Base-by-base conservation (phyloP, 2,113 vertebrate species). In the Onychostruthus taczanowskii region DNA sequence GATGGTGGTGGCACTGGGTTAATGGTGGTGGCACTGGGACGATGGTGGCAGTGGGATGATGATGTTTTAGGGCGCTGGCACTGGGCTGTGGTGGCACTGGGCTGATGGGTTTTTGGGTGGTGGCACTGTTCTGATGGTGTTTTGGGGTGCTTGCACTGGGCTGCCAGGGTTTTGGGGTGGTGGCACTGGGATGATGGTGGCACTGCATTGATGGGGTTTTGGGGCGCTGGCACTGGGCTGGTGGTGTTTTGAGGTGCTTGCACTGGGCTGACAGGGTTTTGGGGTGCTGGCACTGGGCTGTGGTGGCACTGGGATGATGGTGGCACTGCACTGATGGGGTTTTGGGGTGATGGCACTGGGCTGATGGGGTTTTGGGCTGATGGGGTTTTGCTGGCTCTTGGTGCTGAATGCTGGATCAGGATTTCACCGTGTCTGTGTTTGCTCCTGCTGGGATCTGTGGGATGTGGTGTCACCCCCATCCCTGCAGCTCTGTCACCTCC, bases 341-440 rank as follows among this genome's bases (percentile, higher is more conserved):
- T 63, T 64, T 31, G 13, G 11, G 33, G 22, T 56, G 70, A 6
- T 30, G 16, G 30, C 72, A 23, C 30, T 44, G 70, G 8, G 30
- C 17, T 64, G 28, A 13, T 39, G 39, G 11, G 39, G 39, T 39
- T 39, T 37, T 56, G 77, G 28, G 39, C 39, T 74, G 33, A 1
- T 4, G 2, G 61, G 20, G 7, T 35, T 50, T 31, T 59, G 23
- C 52, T 19, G 39, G 59, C 20, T 35, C 3, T 10, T 28, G 16
- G 33, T 9, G 11, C n/a, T 84, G 12, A 35, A 5, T 10, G 3
- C 8, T 11, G 28, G 46, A 31, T 78, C n/a, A 3, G 52, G 58
- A 11, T 52, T 63, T 82, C 47, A 16, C 53, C 13, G 3, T 4
- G 28, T 17, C 20, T 0, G 0, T 3, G 2, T 75, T 56, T 35